phyloP scores from a whole-genome alignment of 2,113 vertebrate genomes.

The Psammodynastes pulverulentus region DNA sequence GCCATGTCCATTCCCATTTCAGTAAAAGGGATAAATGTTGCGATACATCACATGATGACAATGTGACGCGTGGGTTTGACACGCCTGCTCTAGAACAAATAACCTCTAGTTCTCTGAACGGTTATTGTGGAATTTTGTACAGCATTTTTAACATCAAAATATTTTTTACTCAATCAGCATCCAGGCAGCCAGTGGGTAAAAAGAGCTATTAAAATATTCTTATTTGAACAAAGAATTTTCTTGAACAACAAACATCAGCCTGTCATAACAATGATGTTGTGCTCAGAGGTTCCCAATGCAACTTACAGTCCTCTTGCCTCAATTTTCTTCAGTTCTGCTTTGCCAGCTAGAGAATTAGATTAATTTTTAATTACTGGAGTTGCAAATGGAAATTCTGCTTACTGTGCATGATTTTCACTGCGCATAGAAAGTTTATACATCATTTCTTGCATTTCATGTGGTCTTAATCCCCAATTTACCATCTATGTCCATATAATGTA shows the following conservation, averaged over 20 bases:
- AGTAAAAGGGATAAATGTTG: too few relatives aligned
- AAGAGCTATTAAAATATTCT: background rate
- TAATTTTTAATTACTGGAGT: background rate
- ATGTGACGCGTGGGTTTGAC: too few relatives aligned
- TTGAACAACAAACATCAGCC: background rate
- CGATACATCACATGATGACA: too few relatives aligned
- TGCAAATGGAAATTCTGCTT: background rate
- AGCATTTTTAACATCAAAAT: background rate
- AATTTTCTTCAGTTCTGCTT: background rate
- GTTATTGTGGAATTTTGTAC: background rate
- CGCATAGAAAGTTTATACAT: background rate
- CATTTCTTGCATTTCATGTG: background rate
- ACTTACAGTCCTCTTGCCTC: background rate
- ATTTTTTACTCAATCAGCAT: background rate
- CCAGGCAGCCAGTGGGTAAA: background rate
- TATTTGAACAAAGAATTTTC: background rate
- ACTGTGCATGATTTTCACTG: background rate
- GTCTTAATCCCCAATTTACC: background rate
- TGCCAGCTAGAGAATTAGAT: background rate
- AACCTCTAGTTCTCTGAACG: background rate
- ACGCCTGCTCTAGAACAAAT: background rate
- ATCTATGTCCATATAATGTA: background rate
- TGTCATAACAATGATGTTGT: background rate
- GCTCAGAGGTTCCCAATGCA: background rate
- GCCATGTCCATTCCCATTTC: too few relatives aligned